Base-by-base conservation (phyloP, 2,113 vertebrate genomes). In the Microcebus murinus region DNA sequence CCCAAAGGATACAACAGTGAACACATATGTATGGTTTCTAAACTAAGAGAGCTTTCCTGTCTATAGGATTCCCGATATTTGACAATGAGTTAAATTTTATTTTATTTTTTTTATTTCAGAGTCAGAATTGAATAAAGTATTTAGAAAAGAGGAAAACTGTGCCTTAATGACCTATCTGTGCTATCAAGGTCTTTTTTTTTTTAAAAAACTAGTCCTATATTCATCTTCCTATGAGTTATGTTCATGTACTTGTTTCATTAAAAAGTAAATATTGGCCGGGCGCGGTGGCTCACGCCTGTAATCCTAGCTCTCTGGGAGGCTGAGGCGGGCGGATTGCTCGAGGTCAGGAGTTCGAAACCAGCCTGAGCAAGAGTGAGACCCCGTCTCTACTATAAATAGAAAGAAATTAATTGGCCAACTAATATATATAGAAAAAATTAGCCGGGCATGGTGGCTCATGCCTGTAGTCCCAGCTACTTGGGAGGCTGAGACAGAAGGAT, bases 111-210 rank as follows among this genome's bases (percentile, higher is more conserved):
- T 23, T 29, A 76, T 93, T 42, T 70, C 34, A 94, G 55, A 82
- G 45, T 95, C 77, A 96, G 48, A 92, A 84, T 81, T 97, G 36
- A 96, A 50, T 88, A 91, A 94, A 71, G 84, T 96, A 82, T 76
- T 88, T 94, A 93, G 68, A 83, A 95, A 27, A 87, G 52, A 90
- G 29, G 73, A 79, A 90, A 95, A 21, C 17, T 63, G 18, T 90
- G 52, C 59, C 50, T 88, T 74, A 77, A 73, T 95, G 14, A 83
- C 67, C 8, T 89, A 77, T 29, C 42, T 77, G 39, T 89, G 52
- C 12, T 73, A 42, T 83, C 20, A 29, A 45, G 48, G 42, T 52
- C 76, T 74, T 50, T 50, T 8, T 18, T 31, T 71, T 36, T 90
- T 95, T 84, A n/a, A n/a, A n/a, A 9, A 50, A 90, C 3, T 79